phyloP scores from a whole-genome alignment of 1,140 invertebrate species.

The Drosophila repleta region DNA sequence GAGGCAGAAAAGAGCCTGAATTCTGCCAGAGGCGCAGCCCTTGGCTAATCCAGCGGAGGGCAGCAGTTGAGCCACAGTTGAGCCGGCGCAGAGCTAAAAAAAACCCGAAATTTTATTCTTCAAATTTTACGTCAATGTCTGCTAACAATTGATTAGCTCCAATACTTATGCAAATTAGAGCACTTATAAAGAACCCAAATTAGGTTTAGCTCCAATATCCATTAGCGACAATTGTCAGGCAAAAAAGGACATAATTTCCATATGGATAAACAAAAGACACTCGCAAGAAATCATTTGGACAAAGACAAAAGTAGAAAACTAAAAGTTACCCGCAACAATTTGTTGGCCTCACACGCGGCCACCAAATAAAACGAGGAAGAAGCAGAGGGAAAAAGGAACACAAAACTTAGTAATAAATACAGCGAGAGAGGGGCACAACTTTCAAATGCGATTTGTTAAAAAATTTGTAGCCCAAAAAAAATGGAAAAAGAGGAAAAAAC shows the following conservation, averaged over 20 bases:
- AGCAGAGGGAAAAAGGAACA: constrained; percentile 16
- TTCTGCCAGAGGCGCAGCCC: no score
- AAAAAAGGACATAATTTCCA: constrained; percentile 27
- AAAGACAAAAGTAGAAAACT: constrained; percentile 3
- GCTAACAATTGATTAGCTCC: not conserved
- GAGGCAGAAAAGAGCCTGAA: no score
- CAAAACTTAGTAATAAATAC: constrained; percentile 14
- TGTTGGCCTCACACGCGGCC: constrained; percentile 32
- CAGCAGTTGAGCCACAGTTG: no score
- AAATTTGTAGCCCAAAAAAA: constrained; percentile 54
- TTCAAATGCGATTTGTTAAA: constrained; percentile 72
- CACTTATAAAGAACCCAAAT: not conserved
- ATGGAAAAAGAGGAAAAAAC: constrained; percentile 3
- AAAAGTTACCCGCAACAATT: constrained; percentile 35
- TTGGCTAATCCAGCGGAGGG: no score
- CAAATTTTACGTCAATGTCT: no score
- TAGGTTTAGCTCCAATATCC: not conserved
- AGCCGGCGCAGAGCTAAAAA: no score
- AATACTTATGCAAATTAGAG: not conserved
- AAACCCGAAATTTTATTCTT: no score
- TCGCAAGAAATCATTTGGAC: constrained; percentile 15
- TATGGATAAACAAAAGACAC: constrained; percentile 5
- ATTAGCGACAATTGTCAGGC: constrained; percentile 11
- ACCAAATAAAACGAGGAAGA: not conserved
- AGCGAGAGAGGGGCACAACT: constrained; percentile 50